These are phyloP conservation scores for Agrilus biguttatus DNA, from an alignment of 2,888 invertebrate species.

Conservation along the genomic window DNA sequence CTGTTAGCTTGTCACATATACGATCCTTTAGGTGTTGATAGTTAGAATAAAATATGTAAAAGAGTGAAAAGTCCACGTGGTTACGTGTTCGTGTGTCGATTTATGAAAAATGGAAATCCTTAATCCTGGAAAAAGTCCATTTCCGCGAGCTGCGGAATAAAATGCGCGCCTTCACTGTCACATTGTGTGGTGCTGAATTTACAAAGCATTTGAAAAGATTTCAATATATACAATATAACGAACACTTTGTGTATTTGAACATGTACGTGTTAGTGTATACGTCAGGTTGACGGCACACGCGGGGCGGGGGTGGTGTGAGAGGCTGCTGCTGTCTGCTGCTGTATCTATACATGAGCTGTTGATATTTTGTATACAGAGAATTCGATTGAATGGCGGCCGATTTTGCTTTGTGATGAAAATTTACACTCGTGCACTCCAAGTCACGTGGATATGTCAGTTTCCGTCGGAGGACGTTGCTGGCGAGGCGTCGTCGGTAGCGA, in stretches of 20 bases:
- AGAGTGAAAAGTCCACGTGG: too few relatives aligned
- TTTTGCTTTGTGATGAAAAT: conserved; percentile 34
- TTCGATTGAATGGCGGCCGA: conserved; percentile 31
- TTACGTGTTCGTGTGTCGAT: too few relatives aligned
- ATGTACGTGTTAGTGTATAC: conserved; percentile 1
- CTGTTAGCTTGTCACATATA: too few relatives aligned
- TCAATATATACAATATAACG: conserved; percentile 29
- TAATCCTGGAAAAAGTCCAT: conserved; percentile 31
- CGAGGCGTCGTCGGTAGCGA: neutral
- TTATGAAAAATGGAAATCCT: conserved; percentile 19
- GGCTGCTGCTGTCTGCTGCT: conserved; percentile 25
- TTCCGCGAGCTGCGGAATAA: conserved; percentile 23
- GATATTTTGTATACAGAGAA: conserved; percentile 29
- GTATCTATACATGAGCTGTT: too few relatives aligned
- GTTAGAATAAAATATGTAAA: too few relatives aligned
- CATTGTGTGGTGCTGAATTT: conserved; percentile 32
- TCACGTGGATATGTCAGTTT: conserved; percentile 27
- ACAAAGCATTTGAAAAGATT: conserved; percentile 36
- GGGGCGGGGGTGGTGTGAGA: neutral
- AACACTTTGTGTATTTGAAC: conserved; percentile 1
- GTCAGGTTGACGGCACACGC: neutral
- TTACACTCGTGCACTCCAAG: conserved; percentile 35
- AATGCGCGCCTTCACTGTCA: conserved; percentile 21
- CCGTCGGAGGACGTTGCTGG: neutral
- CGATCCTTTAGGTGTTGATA: too few relatives aligned